These are phyloP conservation scores for Petrocephalus sullivani DNA, from an alignment of 2,797 vertebrate genomes.

Conservation along the genomic window DNA sequence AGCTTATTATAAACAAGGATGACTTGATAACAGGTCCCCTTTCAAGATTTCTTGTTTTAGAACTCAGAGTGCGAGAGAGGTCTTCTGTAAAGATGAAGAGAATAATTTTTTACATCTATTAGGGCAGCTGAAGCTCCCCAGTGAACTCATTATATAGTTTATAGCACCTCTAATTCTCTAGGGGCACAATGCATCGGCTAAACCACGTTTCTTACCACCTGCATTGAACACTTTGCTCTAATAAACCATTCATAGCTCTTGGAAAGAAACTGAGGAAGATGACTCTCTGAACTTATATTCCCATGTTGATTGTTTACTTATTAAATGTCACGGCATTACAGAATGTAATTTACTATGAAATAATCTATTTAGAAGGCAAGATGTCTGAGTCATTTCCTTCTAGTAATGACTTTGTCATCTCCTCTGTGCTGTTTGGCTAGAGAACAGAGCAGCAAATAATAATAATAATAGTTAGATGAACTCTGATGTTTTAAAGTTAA, in stretches of 20 bases:
- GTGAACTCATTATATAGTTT: neutral
- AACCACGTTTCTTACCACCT: neutral
- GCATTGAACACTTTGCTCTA: neutral
- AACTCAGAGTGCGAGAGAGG: neutral
- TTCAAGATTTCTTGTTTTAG: neutral
- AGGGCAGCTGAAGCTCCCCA: neutral
- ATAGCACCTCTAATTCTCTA: neutral
- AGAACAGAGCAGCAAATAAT: constrained; percentile 32
- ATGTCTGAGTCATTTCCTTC: constrained; percentile 43
- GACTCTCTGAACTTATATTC: constrained; percentile 43
- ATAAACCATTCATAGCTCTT: neutral
- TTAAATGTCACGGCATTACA: constrained; percentile 40
- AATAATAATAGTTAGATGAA: constrained; percentile 55
- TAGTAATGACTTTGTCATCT: constrained; percentile 12
- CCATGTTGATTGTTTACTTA: constrained; percentile 43
- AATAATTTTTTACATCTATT: neutral
- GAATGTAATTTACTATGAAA: constrained; percentile 39
- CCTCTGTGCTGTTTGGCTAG: constrained; percentile 6
- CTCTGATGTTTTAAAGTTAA: constrained; percentile 29
- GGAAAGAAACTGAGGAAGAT: constrained; percentile 45
- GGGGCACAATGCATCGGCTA: neutral
- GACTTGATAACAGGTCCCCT: neutral
- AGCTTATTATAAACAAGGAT: neutral
- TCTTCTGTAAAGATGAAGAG: neutral
- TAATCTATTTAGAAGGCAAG: constrained; percentile 35